phyloP scores from a whole-genome alignment of 2,888 invertebrate genomes.

The Bombyx huttoni region DNA sequence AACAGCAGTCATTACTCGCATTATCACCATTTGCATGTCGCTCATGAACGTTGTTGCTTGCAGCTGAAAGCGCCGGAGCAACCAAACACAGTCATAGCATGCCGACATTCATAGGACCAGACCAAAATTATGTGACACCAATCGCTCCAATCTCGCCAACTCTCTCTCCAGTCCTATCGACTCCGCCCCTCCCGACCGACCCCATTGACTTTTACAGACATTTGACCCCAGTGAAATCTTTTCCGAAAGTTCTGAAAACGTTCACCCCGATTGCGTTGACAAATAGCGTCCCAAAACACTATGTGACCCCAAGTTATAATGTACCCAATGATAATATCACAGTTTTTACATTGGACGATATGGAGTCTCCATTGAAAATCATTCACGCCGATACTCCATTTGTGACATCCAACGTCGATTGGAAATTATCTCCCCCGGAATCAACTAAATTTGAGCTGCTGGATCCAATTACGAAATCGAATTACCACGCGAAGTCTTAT shows the following conservation, averaged over 20 bases:
- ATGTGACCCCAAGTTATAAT: constrained; percentile 4
- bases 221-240: constrained; percentile 29
- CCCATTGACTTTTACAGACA: constrained; percentile 32
- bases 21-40: constrained; percentile 22
- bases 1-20: no score
- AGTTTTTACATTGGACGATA: constrained; percentile 29
- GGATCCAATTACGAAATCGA: constrained; percentile 9
- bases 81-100: constrained; percentile 27
- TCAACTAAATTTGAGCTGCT: constrained; percentile 3
- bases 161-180: constrained; percentile 22
- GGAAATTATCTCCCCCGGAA: constrained; percentile 9
- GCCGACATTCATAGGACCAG: constrained; percentile 21
- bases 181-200: constrained; percentile 28
- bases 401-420: constrained; percentile 12
- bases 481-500: not conserved
- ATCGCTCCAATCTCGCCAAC: constrained; percentile 24
- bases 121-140: constrained; percentile 42
- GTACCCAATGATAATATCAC: constrained; percentile 29
- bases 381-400: constrained; percentile 24
- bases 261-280: constrained; percentile 12
- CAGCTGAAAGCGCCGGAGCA: constrained; percentile 44
- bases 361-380: constrained; percentile 27
- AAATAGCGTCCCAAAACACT: constrained; percentile 9
- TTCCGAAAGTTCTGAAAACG: constrained; percentile 31
- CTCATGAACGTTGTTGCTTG: constrained; percentile 50